Conservation (phyloP, 2,888 invertebrate genomes). For the Silvanus unidentatus region DNA sequence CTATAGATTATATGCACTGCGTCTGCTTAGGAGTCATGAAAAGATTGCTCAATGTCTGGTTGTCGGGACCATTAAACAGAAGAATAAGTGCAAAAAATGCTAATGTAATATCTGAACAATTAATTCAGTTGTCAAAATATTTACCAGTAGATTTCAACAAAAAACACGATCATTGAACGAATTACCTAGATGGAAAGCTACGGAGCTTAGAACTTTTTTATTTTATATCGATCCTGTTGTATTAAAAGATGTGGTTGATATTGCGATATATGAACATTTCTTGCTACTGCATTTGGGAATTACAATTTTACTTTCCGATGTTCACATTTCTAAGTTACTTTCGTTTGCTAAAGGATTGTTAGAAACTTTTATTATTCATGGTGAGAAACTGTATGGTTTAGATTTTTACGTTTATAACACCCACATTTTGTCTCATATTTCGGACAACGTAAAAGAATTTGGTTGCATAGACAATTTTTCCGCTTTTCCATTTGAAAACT, state of each 20-base stretch:
- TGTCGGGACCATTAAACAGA: conserved; percentile 3
- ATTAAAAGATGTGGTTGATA: neutral
- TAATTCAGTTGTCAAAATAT: neutral
- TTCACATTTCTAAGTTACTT: neutral
- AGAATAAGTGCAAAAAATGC: neutral
- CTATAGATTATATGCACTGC: conserved; percentile 21
- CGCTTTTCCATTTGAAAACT: neutral
- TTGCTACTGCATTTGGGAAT: neutral
- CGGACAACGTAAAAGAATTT: neutral
- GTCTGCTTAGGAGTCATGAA: conserved; percentile 17
- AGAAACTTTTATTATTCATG: neutral
- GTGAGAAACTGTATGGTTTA: neutral
- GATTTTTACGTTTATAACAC: neutral
- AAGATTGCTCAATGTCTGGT: conserved; percentile 17
- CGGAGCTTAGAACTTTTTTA: neutral
- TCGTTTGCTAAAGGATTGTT: neutral
- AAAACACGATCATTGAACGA: neutral
- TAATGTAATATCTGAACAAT: neutral
- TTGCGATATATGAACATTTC: neutral
- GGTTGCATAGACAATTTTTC: neutral
- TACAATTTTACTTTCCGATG: neutral
- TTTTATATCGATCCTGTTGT: neutral
- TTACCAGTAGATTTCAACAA: neutral
- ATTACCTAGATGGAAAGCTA: neutral
- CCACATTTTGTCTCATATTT: neutral